Base-by-base conservation (phyloP, 2,113 vertebrate genomes). In the Fukomys damarensis region DNA sequence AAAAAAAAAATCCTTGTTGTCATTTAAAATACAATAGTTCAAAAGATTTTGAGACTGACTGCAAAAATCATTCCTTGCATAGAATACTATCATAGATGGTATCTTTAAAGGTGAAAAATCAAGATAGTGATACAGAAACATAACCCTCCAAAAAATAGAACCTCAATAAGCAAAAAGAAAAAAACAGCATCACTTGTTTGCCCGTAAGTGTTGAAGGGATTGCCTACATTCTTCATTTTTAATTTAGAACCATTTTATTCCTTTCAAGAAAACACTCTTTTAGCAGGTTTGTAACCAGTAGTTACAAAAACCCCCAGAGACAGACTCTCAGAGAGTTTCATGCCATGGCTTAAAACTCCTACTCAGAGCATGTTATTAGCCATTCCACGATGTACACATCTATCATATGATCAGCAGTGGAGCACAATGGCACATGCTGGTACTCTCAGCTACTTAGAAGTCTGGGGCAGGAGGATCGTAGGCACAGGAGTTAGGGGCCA, bases 251-350 rank as follows among this genome's bases (percentile, higher is more conserved):
- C 20, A 93, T 26, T 88, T 82, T 80, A 70, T 91, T 90, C 58
- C 52, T 91, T 91, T 82, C 38, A 92, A 95, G 80, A 95, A 97
- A 92, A 96, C 8, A 66, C 11, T 70, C 7, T 79, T 93, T 93
- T 65, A 65, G 81, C 54, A 91, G 74, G 17, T 86, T 91, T 87
- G 38, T 58, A 91, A 85, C 46, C 58, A 30, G 10, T 24, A 5
- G 35, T 90, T 92, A 92, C 61, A 86, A 84, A 63, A 93, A 85
- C 12, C 9, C 43, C 35, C 65, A 59, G 28, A 86, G 65, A 97
- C 16, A 43, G 63, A 82, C 32, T 30, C 52, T 32, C 54, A 59
- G 59, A 19, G 41, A 46, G 59, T n/a, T 38, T 84, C 54, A 49
- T 5, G 17, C 30, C 16, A 46, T 35, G 82, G 58, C 58, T 66